A percentile compares a stretch with the other conserved stretches of the same genome.
Evolutionary conservation across 2,888 invertebrate species (phyloP).

Genomic region (Papilio demoleus): DNA sequence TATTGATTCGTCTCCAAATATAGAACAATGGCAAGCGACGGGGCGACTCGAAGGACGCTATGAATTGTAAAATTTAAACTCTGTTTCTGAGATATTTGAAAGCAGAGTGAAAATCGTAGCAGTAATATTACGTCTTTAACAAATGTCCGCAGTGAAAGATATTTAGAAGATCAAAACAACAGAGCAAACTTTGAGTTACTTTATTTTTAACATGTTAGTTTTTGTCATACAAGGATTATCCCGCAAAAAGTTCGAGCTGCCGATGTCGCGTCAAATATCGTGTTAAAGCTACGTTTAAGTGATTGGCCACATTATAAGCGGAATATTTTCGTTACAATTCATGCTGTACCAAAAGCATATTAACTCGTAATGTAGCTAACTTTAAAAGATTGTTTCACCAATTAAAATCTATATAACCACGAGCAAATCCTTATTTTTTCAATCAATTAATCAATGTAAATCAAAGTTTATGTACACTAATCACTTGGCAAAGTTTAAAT

Average conservation of each 20-base stretch:
- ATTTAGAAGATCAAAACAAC: no score
- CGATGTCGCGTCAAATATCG: no score
- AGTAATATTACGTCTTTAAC: neutral
- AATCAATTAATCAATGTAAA: neutral
- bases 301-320: no score
- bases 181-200: neutral
- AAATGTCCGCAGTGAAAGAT: no score
- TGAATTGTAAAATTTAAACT: slow-evolving; percentile 35
- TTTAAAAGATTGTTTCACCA: no score
- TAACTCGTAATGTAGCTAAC: no score
- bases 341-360: no score
- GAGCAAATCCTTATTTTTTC: neutral
- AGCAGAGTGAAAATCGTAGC: slow-evolving; percentile 6
- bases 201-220: no score
- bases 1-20: slow-evolving; percentile 61
- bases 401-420: neutral
- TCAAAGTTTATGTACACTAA: slow-evolving; percentile 5
- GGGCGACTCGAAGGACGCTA: slow-evolving; percentile 36
- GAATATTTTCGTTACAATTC: no score
- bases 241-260: no score
- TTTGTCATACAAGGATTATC: no score
- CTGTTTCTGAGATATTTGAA: slow-evolving; percentile 10
- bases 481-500: slow-evolving; percentile 25
- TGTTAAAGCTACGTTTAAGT: no score
- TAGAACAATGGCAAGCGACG: slow-evolving; percentile 43